phyloP scores from a whole-genome alignment of 1,140 invertebrate species.

The Eurosta solidaginis region DNA sequence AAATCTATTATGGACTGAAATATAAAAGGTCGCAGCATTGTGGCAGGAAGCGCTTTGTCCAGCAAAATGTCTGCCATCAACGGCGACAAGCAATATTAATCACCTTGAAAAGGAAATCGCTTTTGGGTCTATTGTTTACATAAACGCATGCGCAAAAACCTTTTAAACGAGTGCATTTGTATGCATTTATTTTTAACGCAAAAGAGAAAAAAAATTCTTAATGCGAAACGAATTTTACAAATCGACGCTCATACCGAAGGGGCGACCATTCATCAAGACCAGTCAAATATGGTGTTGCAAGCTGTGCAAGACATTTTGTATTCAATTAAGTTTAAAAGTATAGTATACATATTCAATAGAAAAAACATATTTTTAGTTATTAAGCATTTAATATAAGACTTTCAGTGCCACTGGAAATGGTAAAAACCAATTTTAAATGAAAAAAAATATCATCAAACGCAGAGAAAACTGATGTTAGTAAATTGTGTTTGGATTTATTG shows the following conservation, averaged over 20 bases:
- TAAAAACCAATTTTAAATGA: neutral
- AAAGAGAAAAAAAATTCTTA: neutral
- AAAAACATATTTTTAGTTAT: neutral
- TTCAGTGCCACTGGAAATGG: neutral
- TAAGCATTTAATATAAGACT: constrained; percentile 21
- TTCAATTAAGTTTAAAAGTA: constrained; percentile 5
- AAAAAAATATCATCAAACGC: neutral
- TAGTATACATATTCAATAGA: neutral
- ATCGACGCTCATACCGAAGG: neutral
- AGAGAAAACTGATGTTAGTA: neutral
- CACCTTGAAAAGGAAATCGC: neutral
- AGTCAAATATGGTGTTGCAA: neutral
- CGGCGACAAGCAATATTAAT: no score
- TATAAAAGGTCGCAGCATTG: no score
- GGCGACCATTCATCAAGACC: no score
- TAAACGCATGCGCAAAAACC: neutral
- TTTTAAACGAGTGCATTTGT: neutral
- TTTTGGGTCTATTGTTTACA: neutral
- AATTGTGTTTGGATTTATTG: neutral
- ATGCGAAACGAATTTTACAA: neutral
- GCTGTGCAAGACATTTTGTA: neutral
- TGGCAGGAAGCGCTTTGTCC: no score
- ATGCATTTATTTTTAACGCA: constrained; percentile 1
- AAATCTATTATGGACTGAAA: no score
- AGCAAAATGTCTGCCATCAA: no score